Percentiles rank a stretch among this genome's conserved stretches.
Evolutionary conservation across 2,797 vertebrate genomes (phyloP).

Genomic region (Protonibea diacanthus): DNA sequence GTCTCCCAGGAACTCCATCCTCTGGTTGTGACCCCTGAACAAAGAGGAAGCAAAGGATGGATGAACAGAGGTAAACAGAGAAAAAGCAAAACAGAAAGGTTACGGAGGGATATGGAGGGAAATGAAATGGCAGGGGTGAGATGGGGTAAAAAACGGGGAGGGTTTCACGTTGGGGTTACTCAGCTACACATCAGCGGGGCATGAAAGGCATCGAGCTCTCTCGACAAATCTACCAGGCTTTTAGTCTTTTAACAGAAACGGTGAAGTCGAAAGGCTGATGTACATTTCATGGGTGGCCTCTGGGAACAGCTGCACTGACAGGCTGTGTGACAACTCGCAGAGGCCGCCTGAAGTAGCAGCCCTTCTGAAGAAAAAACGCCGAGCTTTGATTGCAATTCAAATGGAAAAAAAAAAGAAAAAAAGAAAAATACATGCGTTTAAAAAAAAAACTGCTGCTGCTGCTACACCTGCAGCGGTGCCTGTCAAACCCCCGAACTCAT

Average conservation of each 20-base stretch:
- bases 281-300: conserved; percentile 64
- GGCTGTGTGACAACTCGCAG: conserved; percentile 58
- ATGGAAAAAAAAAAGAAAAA: conserved; percentile 31
- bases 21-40: conserved; percentile 96
- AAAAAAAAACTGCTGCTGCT: neutral
- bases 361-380: conserved; percentile 37
- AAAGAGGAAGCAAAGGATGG: neutral
- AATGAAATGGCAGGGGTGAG: neutral
- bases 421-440: conserved; percentile 6
- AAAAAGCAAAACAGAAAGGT: conserved; percentile 5
- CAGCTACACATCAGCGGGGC: conserved; percentile 41
- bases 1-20: conserved; percentile 99
- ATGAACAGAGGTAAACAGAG: neutral
- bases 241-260: conserved; percentile 52
- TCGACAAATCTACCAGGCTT: conserved; percentile 58
- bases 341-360: conserved; percentile 50
- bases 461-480: conserved; percentile 57
- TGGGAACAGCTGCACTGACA: conserved; percentile 62
- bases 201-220: conserved; percentile 52
- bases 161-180: conserved; percentile 41
- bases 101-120: neutral
- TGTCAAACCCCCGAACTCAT: conserved; percentile 35
- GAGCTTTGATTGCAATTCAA: conserved; percentile 59
- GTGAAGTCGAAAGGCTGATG: conserved; percentile 49
- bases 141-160: neutral